Base-by-base conservation (phyloP, 2,113 vertebrate species). In the Tichodroma muraria region DNA sequence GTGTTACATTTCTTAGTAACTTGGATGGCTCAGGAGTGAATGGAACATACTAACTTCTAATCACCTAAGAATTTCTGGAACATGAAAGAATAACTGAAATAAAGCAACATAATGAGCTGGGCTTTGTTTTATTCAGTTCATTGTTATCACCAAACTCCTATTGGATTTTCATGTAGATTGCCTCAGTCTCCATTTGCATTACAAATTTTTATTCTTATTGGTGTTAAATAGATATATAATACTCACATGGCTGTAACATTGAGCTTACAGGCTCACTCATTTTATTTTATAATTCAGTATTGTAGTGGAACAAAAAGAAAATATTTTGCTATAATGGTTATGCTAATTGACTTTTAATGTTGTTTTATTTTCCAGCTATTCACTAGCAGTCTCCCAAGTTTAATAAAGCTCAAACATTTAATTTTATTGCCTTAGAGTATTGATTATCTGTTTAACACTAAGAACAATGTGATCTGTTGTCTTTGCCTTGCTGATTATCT, bases 331-430 rank as follows among this genome's bases (percentile, higher is more conserved):
- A 30, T 95, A 96, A 94, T 96, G 80, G 69, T 88, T 95, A 84
- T 96, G 84, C 93, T 97, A 98, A 98, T 96, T 91, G 93, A 90
- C 76, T 97, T 97, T 94, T 97, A 97, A 98, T 93, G 88, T 87
- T 80, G 50, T 89, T 93, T 95, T 95, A 70, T 93, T 97, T 96
- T 85, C 47, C 83, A 93, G 80, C 84, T 97, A 86, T 66, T 97
- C 80, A 81, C 85, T 53, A 94, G 72, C 69, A 94, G 79, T 94
- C 97, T 96, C 95, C 59, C 24, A 98, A 97, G 96, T 97, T 98
- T 98, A 97, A 98, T 97, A 98, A 98, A 96, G 88, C 96, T 97
- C 91, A 96, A 96, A 94, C 95, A 96, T 97, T 97, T 98, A 97
- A 96, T 97, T 97, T 97, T 96, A 97, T 97, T 98, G 94, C 96